A percentile compares a stretch with the other conserved stretches of the same genome.
Conservation (phyloP, 2,888 invertebrate genomes). For the Anticlea derivata region DNA sequence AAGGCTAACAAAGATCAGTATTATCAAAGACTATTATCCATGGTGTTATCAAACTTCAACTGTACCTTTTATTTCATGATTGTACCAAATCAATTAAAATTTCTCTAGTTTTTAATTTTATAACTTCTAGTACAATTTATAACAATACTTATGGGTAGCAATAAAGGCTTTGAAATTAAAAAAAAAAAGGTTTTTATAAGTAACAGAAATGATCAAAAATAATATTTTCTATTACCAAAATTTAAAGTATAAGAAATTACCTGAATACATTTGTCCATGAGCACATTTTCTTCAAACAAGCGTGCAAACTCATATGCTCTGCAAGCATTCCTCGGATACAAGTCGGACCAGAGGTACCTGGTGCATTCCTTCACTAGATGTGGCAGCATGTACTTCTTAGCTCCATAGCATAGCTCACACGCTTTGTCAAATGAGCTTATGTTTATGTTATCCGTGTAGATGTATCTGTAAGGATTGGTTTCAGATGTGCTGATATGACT, state of each 20-base stretch:
- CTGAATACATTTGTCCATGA: slow-evolving; percentile 92
- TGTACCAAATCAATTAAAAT: no score
- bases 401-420: slow-evolving; percentile 93
- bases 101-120: no score
- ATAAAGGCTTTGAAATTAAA: no score
- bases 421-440: slow-evolving; percentile 93
- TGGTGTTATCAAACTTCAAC: no score
- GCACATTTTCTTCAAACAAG: slow-evolving; percentile 91
- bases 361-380: slow-evolving; percentile 93
- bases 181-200: no score
- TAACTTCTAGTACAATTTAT: no score
- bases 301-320: slow-evolving; percentile 94
- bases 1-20: not conserved
- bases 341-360: slow-evolving; percentile 91
- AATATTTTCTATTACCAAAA: no score
- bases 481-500: not conserved
- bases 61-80: no score
- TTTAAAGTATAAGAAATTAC: no score
- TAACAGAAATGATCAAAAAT: no score
- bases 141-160: no score
- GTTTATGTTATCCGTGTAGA: slow-evolving; percentile 92
- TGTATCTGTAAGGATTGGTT: slow-evolving; percentile 81
- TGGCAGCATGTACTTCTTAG: slow-evolving; percentile 94
- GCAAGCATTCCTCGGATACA: slow-evolving; percentile 91
- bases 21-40: no score